Base-by-base conservation (phyloP, 2,113 vertebrate species). In the Thalassoma bifasciatum region DNA sequence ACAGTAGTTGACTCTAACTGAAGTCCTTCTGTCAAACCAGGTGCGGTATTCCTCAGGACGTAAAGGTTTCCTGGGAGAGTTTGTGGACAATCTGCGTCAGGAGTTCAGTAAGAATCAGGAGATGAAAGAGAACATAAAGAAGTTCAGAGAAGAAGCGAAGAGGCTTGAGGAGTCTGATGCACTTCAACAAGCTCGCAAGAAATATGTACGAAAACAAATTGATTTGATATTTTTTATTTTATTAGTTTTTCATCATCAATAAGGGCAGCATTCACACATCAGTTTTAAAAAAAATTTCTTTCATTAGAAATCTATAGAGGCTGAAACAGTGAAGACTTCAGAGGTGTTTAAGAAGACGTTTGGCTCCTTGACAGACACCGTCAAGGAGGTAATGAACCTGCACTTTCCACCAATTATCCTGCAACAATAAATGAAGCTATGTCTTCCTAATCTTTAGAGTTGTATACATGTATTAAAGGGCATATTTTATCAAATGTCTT, bases 121-220 rank as follows among this genome's bases (percentile, higher is more conserved):
- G 88, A 99, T 99, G 97, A 98, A 96, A 72, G 97, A 99, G 30
- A 99, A 94, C 77, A 97, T 99, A 0, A 95, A 96, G 76, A 99
- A 96, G 72, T 99, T 99, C 79, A 94, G 97, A 0, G 97, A 98
- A 0, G 97, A 99, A 59, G 97, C 97, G 2, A 96, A 95, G 63
- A 97, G 92, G 60, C 88, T 99, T 0, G 98, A 99, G 62, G 97
- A 99, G 52, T 99, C 97, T 0, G 96, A 99, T 0, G 97, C 97
- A 0, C 96, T 99, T 4, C 93, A 95, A 78, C 96, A 98, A 81
- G 97, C 98, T 0, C 91, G 98, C 46, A 94, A 92, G 91, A 99
- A 99, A 97, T 99, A 96, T 0, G 98, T 98, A 89, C 93, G 95
- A 19, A 30, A 23, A 17, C 37, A 14, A 12, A 30, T 30, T 6